Evolutionary conservation across 1,140 invertebrate genomes (phyloP), one percentile per base, ranked within the genome.

Genomic region (Zaprionus africanus): DNA sequence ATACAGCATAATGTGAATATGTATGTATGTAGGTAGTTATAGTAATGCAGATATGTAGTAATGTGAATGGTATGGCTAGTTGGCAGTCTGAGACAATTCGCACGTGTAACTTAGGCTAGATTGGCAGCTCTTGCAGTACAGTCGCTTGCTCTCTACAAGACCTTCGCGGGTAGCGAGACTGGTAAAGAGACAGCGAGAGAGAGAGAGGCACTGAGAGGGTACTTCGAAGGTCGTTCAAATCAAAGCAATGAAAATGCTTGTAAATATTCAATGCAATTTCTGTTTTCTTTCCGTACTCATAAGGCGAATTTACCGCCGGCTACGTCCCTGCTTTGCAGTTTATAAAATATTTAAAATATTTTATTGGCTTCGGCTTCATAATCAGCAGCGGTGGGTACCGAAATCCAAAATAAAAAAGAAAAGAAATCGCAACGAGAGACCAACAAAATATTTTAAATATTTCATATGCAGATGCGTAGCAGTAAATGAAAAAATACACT

Each of bases 241-340:
- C 86, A 90, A 90, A 85, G 85, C 79, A 85, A 90, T 86, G 85
- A 90, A 90, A 90, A 90, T 90, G 85, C 85, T 82, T 90, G 85
- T 90, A 85, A 90, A 90, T 90, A 90, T 90, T 90, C 85, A 90
- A 86, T 90, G 85, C 85, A 90, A 80, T 90, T 67, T 80, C 64
- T 51, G 65, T 83, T 31, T 74, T 58, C 17, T 49, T 77, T 71
- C 65, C 17, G 56, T 70, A 41, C 15, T 28, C 61, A 31, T 12
- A 56, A 19, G 66, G 60, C 68, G 43, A 22, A 2, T 36, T 26
- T 13, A 19, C 38, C 38, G 28, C 41, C 17, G 38, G 65, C 64
- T 60, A 68, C 70, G 54, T 76, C 71, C 75, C 68, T 73, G 78
- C 76, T 90, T 82, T 90, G 85, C 86, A 80, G 79, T 90, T 88